Base-by-base conservation (phyloP, 1,140 invertebrate species). In the Anagrus nilaparvatae region DNA sequence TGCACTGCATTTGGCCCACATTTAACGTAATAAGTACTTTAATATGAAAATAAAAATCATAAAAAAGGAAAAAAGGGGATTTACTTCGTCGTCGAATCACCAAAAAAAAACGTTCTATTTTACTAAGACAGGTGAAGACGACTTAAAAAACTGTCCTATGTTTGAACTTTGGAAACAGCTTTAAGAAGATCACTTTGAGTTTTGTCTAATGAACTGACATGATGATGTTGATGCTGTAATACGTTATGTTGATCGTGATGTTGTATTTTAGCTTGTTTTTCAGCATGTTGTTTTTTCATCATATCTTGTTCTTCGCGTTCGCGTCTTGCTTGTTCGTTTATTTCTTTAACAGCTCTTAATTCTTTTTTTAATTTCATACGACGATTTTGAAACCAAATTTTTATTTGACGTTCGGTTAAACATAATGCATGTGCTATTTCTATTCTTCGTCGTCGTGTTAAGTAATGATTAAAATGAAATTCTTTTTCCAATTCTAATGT, bases 341-440 rank as follows among this genome's bases (percentile, higher is more conserved):
- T 93, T 67, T 93, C 89, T 59, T 93, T 93, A 9, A 93, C 88
- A 10, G 89, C 89, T 32, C 88, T 73, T 41, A 93, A 64, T 60
- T 94, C 90, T 58, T 97, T 97, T 75, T 97, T 97, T 66, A 96
- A 78, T 67, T 97, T 97, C 93, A 97, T 97, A 58, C 93, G 78
- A 42, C 93, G 76, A 68, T 96, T 96, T 67, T 96, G 91, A 69
- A 95, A 95, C 91, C 91, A 95, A 59, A 95, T 95, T 74, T 95
- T 95, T 58, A 95, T 95, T 71, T 97, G 93, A 49, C 93, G 75
- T 69, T 97, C 93, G 43, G 92, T 96, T 34, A 97, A 77, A 64
- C 92, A 95, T 10, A 97, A 77, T 23, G 91, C 90, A 67, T 96
- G 92, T 8, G 92, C 92, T 52, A 97, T 95, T 69, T 97, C 93